Percentiles rank a stretch among this genome's conserved stretches.
Conservation (phyloP, 2,113 vertebrate species). For the Mirza zaza region DNA sequence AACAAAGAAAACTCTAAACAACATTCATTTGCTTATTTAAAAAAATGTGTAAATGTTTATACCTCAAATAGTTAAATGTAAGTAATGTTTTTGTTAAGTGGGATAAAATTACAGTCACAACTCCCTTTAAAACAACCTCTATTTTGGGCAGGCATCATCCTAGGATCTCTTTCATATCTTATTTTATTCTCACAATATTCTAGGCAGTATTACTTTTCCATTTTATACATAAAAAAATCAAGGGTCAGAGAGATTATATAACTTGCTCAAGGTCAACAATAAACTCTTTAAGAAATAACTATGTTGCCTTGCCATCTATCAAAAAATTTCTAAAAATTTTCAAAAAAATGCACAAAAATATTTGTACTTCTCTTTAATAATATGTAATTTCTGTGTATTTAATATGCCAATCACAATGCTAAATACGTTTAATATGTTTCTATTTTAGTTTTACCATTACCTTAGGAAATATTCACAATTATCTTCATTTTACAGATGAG, state of each 20-base stretch:
- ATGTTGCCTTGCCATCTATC: not conserved
- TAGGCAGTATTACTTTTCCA: not conserved
- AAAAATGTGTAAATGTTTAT: not conserved
- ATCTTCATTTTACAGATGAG: not conserved
- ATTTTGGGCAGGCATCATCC: not conserved
- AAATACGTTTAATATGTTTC: not conserved
- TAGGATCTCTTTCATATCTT: not conserved
- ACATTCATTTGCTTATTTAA: not conserved
- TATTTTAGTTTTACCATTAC: conserved; percentile 10
- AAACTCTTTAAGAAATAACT: not conserved
- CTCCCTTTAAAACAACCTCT: not conserved
- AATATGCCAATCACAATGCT: not conserved
- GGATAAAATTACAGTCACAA: not conserved
- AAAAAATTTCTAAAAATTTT: not conserved
- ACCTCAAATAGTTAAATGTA: not conserved
- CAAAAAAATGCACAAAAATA: not conserved
- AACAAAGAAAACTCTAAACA: not conserved
- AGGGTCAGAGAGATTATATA: not conserved
- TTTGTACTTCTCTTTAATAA: not conserved
- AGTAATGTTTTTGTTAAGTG: not conserved
- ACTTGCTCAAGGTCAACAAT: not conserved
- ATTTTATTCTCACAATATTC: not conserved
- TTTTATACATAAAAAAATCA: conserved; percentile 2
- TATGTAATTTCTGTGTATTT: not conserved
- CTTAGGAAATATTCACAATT: not conserved